Conservation (phyloP, 2,888 invertebrate genomes). For the Orthonychiurus folsomi region DNA sequence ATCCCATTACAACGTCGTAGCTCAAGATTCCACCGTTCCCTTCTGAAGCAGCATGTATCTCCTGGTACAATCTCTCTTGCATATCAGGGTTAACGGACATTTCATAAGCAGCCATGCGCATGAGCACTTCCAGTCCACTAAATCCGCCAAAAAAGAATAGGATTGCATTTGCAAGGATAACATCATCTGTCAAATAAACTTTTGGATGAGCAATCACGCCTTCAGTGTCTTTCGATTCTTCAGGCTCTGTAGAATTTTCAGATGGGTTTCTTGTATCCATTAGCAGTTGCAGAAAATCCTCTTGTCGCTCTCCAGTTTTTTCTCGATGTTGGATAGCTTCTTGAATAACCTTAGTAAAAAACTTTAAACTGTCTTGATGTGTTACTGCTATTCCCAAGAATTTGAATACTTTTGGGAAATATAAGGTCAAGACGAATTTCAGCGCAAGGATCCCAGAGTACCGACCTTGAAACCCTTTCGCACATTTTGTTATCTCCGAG, state of each 20-base stretch:
- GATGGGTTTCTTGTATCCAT: slow-evolving; percentile 10
- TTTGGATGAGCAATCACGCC: background rate
- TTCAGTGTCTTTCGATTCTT: slow-evolving; percentile 11
- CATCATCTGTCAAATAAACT: slow-evolving; percentile 11
- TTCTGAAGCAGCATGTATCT: slow-evolving; percentile 2
- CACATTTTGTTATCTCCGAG: slow-evolving; percentile 13
- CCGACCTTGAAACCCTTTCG: slow-evolving; percentile 14
- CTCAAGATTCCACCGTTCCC: slow-evolving; percentile 17
- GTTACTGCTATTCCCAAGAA: background rate
- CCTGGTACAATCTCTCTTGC: slow-evolving; percentile 14
- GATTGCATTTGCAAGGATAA: slow-evolving; percentile 12
- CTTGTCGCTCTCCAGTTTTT: slow-evolving; percentile 4
- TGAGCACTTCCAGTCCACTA: slow-evolving; percentile 4
- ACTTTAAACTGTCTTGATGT: slow-evolving; percentile 6
- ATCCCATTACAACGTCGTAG: slow-evolving; percentile 23
- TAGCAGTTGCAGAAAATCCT: slow-evolving; percentile 17
- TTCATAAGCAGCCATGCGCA: slow-evolving; percentile 13
- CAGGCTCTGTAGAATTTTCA: background rate
- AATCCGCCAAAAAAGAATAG: slow-evolving; percentile 17
- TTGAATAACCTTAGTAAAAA: slow-evolving; percentile 10
- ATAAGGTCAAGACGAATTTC: slow-evolving; percentile 4
- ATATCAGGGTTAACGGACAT: slow-evolving; percentile 17
- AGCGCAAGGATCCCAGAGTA: background rate
- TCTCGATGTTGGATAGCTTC: slow-evolving; percentile 14
- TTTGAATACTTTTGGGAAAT: slow-evolving; percentile 9